Evolutionary conservation across 2,888 invertebrate species (phyloP).

Genomic region (Amphipoea oculea): DNA sequence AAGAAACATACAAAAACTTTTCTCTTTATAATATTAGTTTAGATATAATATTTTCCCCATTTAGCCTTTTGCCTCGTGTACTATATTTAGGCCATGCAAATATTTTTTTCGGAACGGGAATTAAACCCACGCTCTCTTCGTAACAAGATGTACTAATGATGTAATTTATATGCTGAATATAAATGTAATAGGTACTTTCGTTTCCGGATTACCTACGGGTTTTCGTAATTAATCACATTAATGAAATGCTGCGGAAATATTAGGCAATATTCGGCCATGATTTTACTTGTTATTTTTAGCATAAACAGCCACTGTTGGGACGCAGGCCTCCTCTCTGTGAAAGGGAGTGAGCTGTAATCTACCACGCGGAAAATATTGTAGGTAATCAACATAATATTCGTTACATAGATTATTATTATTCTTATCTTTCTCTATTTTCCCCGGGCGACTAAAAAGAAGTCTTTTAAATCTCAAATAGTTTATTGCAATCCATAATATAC

Average conservation of each 20-base stretch:
- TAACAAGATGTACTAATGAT: constrained; percentile 22
- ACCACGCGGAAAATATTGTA: not conserved
- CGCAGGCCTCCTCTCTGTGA: not conserved
- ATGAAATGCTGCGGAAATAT: not conserved
- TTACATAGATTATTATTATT: not conserved
- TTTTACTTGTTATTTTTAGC: not conserved
- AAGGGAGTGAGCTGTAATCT: not conserved
- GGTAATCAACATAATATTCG: not conserved
- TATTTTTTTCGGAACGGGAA: not conserved
- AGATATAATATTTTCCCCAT: not conserved
- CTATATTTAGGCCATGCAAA: not conserved
- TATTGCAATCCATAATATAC: no score
- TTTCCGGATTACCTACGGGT: not conserved
- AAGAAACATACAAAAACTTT: no score
- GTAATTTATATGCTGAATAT: constrained; percentile 35
- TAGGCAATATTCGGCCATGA: not conserved
- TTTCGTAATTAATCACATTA: constrained; percentile 17
- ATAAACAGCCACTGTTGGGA: not conserved
- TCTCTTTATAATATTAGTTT: not conserved
- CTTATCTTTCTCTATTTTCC: not conserved
- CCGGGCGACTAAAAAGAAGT: not conserved
- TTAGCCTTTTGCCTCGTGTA: not conserved
- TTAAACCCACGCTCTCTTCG: not conserved
- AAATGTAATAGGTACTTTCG: constrained; percentile 4
- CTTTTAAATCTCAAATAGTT: no score